A percentile compares a stretch with the other conserved stretches of the same genome.
Evolutionary conservation across 2,888 invertebrate genomes (phyloP).

Genomic region (Nematopogon swammerdamellus): DNA sequence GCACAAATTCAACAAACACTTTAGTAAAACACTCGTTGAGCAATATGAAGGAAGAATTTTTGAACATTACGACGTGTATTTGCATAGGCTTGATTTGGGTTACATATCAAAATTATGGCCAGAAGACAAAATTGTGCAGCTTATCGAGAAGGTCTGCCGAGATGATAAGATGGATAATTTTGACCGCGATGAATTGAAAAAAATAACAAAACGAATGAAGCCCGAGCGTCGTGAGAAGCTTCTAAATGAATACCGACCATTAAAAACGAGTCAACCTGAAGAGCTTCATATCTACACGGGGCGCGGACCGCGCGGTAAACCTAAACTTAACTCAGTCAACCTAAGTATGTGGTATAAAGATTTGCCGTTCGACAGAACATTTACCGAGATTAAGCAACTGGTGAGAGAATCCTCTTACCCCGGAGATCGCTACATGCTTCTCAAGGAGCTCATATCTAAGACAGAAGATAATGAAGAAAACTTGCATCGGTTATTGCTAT

Average conservation of each 20-base stretch:
- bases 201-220: too few relatives aligned
- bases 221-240: not conserved
- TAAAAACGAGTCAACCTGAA: too few relatives aligned
- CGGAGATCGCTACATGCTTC: not conserved
- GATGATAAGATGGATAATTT: too few relatives aligned
- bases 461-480: not conserved
- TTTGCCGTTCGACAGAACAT: not conserved
- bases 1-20: not conserved
- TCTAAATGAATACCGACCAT: not conserved
- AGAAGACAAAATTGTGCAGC: not conserved
- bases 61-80: not conserved
- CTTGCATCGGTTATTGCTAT: not conserved
- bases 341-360: not conserved
- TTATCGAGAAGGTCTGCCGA: too few relatives aligned
- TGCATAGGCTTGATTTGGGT: not conserved
- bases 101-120: not conserved
- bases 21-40: not conserved
- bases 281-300: too few relatives aligned
- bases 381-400: not conserved
- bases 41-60: not conserved
- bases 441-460: not conserved
- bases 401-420: not conserved
- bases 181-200: too few relatives aligned
- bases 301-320: too few relatives aligned
- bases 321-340: too few relatives aligned